Conservation (phyloP, 2,888 invertebrate species). For the Melanargia galathea region DNA sequence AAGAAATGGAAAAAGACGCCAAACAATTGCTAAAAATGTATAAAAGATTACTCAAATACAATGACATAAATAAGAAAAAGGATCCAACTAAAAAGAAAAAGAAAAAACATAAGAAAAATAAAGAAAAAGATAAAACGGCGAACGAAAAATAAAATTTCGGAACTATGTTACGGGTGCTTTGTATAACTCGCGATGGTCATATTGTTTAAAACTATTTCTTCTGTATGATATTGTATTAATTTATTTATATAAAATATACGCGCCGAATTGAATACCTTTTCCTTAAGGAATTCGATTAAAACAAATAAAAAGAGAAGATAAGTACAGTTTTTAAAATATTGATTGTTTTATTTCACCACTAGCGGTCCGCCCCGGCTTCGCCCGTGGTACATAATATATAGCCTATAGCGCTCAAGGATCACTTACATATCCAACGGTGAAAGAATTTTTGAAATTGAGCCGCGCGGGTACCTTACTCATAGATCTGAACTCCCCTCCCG, state of each 20-base stretch:
- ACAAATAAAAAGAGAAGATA: no score
- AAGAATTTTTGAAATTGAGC: no score
- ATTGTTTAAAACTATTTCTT: not conserved
- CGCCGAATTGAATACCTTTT: not conserved
- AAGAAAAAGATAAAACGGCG: constrained; percentile 34
- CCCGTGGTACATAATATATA: no score
- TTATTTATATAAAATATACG: not conserved
- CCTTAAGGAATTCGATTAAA: no score
- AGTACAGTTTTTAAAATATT: no score
- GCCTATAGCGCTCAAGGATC: no score
- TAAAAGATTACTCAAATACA: constrained; percentile 69
- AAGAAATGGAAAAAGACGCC: constrained; percentile 70
- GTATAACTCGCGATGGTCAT: not conserved
- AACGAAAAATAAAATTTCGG: constrained; percentile 7
- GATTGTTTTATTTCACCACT: no score
- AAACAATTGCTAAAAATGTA: constrained; percentile 76
- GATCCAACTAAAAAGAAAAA: constrained; percentile 63
- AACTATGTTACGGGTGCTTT: not conserved
- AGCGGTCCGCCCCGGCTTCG: no score
- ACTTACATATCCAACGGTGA: no score
- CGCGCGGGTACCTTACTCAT: no score
- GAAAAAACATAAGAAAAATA: constrained; percentile 57
- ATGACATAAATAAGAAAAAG: constrained; percentile 58
- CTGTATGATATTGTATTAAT: no score
- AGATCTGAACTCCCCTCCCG: no score